phyloP scores from a whole-genome alignment of 92 coral and sea anemone species.

The Virgularia gustaviana region DNA sequence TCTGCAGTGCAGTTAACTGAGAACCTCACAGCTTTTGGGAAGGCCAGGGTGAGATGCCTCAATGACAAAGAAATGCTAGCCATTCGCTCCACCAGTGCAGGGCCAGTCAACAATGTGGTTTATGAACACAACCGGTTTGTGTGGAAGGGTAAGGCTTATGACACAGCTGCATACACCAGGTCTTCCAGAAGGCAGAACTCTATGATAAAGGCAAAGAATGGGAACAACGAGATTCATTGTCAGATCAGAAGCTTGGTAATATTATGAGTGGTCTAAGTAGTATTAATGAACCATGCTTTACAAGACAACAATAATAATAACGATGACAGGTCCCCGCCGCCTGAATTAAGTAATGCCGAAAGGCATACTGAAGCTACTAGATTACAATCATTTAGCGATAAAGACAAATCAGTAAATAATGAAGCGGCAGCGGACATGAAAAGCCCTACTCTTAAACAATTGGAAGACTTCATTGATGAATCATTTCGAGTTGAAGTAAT shows the following conservation, averaged over 20 bases:
- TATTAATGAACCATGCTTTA: no score
- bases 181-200: conserved; percentile 17
- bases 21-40: not conserved
- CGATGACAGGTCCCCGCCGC: no score
- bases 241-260: not conserved
- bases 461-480: no score
- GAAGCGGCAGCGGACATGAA: no score
- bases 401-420: no score
- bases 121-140: not conserved
- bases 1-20: not conserved
- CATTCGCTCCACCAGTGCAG: not conserved
- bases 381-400: no score
- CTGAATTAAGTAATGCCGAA: no score
- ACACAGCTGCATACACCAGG: conserved; percentile 24
- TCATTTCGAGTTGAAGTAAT: no score
- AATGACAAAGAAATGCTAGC: not conserved
- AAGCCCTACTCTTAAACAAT: no score
- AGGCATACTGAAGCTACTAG: no score
- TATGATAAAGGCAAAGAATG: not conserved
- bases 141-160: conserved; percentile 16
- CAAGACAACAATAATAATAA: no score
- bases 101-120: not conserved
- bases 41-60: not conserved
- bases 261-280: no score
- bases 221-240: not conserved